Evolutionary conservation across 2,113 vertebrate species (phyloP), one percentile per base, ranked within the genome.

Genomic region (Peromyscus californicus): DNA sequence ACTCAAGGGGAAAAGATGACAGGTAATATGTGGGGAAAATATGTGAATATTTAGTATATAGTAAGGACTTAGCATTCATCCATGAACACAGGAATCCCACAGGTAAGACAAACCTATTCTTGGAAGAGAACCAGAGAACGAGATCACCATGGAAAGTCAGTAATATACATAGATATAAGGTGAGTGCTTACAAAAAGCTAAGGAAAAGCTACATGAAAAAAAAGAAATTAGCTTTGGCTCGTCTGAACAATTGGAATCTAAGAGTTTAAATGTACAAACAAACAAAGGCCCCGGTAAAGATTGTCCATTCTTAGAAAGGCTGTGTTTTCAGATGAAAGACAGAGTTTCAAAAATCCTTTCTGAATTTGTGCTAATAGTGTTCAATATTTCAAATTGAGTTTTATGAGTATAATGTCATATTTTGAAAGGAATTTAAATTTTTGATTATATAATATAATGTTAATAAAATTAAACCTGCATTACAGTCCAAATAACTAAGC

Each of bases 261-360:
- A 92, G 39, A 39, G 15, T 79, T 91, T 51, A 57, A 31, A 48
- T 91, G 24, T 22, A 51, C 0, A 82, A 45, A 70, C 1, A 94
- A 91, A 51, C 7, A 76, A 76, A 63, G 2, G 1, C 4, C 10
- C 5, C 1, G 42, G 17, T 78, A 0, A 83, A 67, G 7, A 96
- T 54, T 57, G 36, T 67, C 65, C 92, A 39, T 75, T 54, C 57
- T 84, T 72, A 82, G 36, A 86, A 10, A 80, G 10, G n/a, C 29
- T 9, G 11, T 67, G 84, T 90, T 92, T 89, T 76, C 89, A 42
- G 1, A 88, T 86, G 16, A 95, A 96, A 65, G 57, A 83, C 6
- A 70, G 1, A 3, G 85, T 91, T 90, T 93, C 80, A 87, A 2
- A 36, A 63, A 26, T 16, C 10, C 33, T 90, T 90, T 9, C 7